Percentiles rank a stretch among this genome's conserved stretches.
These are phyloP conservation scores for Lamellibrachia columna DNA, from an alignment of 2,888 invertebrate genomes.

Conservation along the genomic window DNA sequence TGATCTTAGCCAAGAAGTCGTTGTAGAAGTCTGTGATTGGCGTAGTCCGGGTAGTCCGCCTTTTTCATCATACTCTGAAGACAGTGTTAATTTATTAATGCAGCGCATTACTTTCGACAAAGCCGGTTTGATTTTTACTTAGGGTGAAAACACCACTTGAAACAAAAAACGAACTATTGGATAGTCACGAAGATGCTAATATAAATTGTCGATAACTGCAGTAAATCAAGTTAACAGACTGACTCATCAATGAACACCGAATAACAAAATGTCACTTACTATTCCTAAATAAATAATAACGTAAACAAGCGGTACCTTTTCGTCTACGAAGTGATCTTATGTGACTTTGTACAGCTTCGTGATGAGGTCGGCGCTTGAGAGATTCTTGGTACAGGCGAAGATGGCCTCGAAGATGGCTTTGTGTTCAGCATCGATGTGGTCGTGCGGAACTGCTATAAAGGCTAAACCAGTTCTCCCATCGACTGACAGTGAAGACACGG, in stretches of 20 bases:
- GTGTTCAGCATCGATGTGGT: slow-evolving; percentile 34
- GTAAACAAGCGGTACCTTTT: slow-evolving; percentile 26
- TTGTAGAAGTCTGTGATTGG: neutral
- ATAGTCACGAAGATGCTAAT: no score
- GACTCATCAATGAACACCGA: neutral
- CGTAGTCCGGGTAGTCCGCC: slow-evolving; percentile 23
- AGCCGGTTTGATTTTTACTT: no score
- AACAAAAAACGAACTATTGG: no score
- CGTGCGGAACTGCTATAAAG: slow-evolving; percentile 19
- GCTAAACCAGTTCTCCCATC: no score
- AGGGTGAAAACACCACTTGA: no score
- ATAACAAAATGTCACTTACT: no score
- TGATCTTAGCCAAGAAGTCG: slow-evolving; percentile 24
- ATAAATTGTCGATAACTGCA: no score
- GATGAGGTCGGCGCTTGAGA: slow-evolving; percentile 22
- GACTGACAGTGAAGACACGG: no score
- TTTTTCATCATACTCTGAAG: slow-evolving; percentile 24
- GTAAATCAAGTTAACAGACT: neutral
- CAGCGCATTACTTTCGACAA: neutral
- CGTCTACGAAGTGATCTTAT: slow-evolving; percentile 31
- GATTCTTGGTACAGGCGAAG: slow-evolving; percentile 29
- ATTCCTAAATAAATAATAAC: neutral
- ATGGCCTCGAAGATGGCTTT: slow-evolving; percentile 35
- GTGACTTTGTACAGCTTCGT: slow-evolving; percentile 26
- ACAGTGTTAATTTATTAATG: neutral